Base-by-base conservation (phyloP, 30 jellyfish, hydroid and myxozoan genomes). In the Rhopilema esculentum region DNA sequence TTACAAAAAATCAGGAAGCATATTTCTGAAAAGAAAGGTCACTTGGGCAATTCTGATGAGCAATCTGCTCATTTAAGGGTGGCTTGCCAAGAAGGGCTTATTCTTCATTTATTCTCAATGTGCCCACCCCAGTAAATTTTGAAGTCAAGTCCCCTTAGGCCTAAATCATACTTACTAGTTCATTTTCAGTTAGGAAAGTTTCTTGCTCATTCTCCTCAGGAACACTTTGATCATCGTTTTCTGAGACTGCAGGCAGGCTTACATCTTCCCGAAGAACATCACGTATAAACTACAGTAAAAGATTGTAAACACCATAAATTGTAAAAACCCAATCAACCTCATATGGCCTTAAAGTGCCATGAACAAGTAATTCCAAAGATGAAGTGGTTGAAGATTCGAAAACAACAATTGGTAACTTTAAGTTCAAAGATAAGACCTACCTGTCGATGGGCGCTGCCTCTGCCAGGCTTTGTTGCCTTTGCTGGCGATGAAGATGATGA, bases 401-500 rank as follows among this genome's bases (percentile, higher is more conserved):
- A 24, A 63, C 72, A 63, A 63, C 27, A 24, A 63, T n/a, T 63
- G 30, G 72, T 24, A 63, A 63, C 72, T 63, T 63, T 2, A 7
- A 63, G 30, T 19, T 63, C 30, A 19, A 19, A 19, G 30, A 63
- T 63, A 63, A 63, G 72, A 24, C 72, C 72, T 63, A 63, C 72
- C 72, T 63, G 72, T 63, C 72, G 30, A 63, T 63, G 72, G 72
- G 72, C 72, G 30, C 72, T 2, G 30, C 30, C 72, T 40, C 57
- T 40, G 57, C 57, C 57, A 40, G 57, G 57, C 57, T 40, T 40
- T 40, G 57, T 40, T 40, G 72, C 72, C 72, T 63, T 63, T 63
- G 72, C 72, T 63, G 72, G 72, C 72, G 72, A 63, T 63, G 72
- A 63, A 63, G 72, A 63, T 63, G 72, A 63, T 20, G 72, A 63